phyloP scores from a whole-genome alignment of 2,888 invertebrate species.

The Lithophane leautieri region DNA sequence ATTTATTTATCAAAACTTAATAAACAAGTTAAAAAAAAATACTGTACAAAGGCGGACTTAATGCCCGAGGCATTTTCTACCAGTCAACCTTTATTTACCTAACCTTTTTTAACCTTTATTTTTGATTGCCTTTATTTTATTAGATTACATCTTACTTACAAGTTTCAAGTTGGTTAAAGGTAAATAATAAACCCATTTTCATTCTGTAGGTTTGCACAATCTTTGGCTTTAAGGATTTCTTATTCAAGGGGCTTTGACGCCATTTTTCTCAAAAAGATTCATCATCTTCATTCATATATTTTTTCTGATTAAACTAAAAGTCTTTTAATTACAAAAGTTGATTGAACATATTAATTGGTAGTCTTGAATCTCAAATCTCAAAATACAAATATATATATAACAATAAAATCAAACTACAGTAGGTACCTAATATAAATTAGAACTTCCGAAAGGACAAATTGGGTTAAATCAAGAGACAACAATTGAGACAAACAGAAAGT shows the following conservation, averaged over 20 bases:
- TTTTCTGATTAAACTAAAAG: not conserved
- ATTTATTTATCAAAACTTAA: too few relatives aligned
- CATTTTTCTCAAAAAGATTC: not conserved
- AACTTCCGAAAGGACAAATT: slow-evolving; percentile 39
- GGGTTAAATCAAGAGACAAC: slow-evolving; percentile 41
- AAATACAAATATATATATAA: slow-evolving; percentile 7
- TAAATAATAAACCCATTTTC: not conserved
- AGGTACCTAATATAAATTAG: slow-evolving; percentile 32
- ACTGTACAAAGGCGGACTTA: too few relatives aligned
- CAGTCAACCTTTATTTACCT: too few relatives aligned
- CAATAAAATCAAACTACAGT: slow-evolving; percentile 14
- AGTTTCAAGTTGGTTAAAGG: not conserved
- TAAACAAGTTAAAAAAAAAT: too few relatives aligned
- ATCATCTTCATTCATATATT: too few relatives aligned
- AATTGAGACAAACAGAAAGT: slow-evolving; percentile 51
- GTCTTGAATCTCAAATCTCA: not conserved
- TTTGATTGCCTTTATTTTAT: too few relatives aligned
- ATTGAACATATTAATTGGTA: slow-evolving; percentile 3
- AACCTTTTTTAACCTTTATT: too few relatives aligned
- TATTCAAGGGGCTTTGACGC: not conserved
- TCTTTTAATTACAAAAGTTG: not conserved
- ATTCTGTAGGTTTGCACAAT: not conserved
- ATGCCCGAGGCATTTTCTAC: too few relatives aligned
- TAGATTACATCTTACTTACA: not conserved
- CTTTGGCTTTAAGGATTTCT: not conserved